Evolutionary conservation across 2,888 invertebrate species (phyloP), one percentile per base, ranked within the genome.

Genomic region (Sthenelais limicola): DNA sequence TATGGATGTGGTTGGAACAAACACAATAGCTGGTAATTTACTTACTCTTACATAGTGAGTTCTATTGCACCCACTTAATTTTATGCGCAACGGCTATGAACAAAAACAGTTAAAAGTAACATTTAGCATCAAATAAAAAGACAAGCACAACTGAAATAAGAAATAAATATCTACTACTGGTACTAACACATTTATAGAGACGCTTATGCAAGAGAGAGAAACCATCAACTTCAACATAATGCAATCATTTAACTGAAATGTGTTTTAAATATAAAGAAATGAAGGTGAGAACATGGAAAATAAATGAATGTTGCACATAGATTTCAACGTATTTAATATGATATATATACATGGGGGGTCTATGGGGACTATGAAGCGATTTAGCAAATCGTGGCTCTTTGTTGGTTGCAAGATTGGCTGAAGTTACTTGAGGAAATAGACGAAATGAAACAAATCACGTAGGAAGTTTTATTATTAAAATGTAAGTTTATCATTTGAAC

Each of bases 11-110:
- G 43, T 9, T 43, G 18, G 18, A 43, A n/a, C n/a, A n/a, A n/a
- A 62, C 35, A 62, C 62, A 62, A 62, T 62, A 43, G 38, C 38
- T 38, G 35, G 15, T 35, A 9, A n/a, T 38, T 43, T 62, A 62
- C 62, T 62, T 62, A 62, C 62, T 38, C 62, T n/a, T n/a, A n/a
- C 62, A 62, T 62, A 62, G 38, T 38, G 38, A 43, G 35, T 33
- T 15, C 38, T 62, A 62, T 43, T 38, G 7, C 38, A 38, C 62
- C 38, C 62, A 35, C 62, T 24, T 32, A 56, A 56, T 62, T 62
- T 62, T 62, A 62, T 62, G 43, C 62, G 62, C 43, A 62, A 38
- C 7, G 62, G 62, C 62, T 62, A 62, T 2, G 62, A 28, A 62
- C 62, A 38, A 43, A 62, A 62, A 33, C 32, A 35, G 43, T 35